Base-by-base conservation (phyloP, 2,797 vertebrate species). In the Notamacropus eugenii region DNA sequence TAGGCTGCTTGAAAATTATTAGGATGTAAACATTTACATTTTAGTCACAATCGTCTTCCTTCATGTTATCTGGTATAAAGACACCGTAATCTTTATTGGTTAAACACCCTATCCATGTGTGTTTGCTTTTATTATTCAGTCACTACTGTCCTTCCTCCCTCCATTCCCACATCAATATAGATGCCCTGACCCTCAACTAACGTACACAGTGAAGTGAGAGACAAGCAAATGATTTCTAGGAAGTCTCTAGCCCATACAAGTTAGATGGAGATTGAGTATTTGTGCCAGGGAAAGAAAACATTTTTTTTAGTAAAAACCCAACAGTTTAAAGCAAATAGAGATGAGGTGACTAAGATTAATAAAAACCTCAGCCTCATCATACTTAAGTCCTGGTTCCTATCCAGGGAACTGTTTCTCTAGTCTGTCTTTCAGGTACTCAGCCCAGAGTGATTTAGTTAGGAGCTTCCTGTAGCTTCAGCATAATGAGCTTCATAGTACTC, bases 391-490 rank as follows among this genome's bases (percentile, higher is more conserved):
- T 34, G 0, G 0, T 1, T 13, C 50, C 90, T 24, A 11, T 13
- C n/a, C 46, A 93, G 10, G 11, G 55, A 90, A 74, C 0, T 9
- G 29, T 2, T 5, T 19, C 2, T 3, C 24, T 56, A 2, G 0
- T 28, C 29, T 22, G 58, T 31, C 52, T 95, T 52, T 31, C 46
- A 46, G 0, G 74, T 3, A 54, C 67, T 10, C 0, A 3, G 57
- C 22, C 55, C 9, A 24, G 92, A 55, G 52, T 0, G 3, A 31
- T 2, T 22, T 13, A 4, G 82, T 62, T 9, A 56, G 29, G 2
- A 27, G 11, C 1, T 29, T 28, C 22, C 31, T 1, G 54, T 90
- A 91, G 50, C 55, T 1, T 0, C 14, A 87, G 29, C 52, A 55
- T 4, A 34, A 27, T 55, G 52, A 10, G 27, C 52, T 22, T 19